Conservation (phyloP, 2,113 vertebrate species). For the Myotis yumanensis region DNA sequence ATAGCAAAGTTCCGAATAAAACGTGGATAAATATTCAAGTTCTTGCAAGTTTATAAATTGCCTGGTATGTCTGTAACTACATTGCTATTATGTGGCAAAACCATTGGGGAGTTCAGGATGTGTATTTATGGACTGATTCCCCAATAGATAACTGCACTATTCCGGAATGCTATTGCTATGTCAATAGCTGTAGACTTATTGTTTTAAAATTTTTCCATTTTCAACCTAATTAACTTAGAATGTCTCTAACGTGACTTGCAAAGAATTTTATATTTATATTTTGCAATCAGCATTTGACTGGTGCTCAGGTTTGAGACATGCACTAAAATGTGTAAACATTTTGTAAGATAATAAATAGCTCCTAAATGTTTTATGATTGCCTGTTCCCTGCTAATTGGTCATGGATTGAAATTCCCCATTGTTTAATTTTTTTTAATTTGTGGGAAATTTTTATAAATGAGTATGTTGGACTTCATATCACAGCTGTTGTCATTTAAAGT, state of each 20-base stretch:
- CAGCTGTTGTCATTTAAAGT: conserved; percentile 90
- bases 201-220: conserved; percentile 72
- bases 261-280: conserved; percentile 76
- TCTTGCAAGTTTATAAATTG: conserved; percentile 70
- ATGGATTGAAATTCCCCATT: conserved; percentile 71
- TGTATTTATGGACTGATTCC: conserved; percentile 67
- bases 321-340: conserved; percentile 59
- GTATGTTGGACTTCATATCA: conserved; percentile 81
- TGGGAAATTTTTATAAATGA: conserved; percentile 84
- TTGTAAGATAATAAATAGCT: conserved; percentile 76
- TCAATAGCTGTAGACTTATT: conserved; percentile 66
- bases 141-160: conserved; percentile 61
- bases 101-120: conserved; percentile 47
- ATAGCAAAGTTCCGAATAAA: conserved; percentile 60
- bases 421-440: conserved; percentile 84
- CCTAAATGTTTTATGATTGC: conserved; percentile 75
- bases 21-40: conserved; percentile 19
- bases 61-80: conserved; percentile 59
- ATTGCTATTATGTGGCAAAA: conserved; percentile 6
- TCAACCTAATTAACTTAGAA: conserved; percentile 79
- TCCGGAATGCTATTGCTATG: conserved; percentile 64
- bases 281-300: conserved; percentile 76
- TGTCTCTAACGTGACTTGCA: conserved; percentile 76
- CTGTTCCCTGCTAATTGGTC: conserved; percentile 76
- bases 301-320: conserved; percentile 62